These are phyloP conservation scores for Cartodere bifasciata DNA, from an alignment of 2,888 invertebrate genomes.

Conservation along the genomic window DNA sequence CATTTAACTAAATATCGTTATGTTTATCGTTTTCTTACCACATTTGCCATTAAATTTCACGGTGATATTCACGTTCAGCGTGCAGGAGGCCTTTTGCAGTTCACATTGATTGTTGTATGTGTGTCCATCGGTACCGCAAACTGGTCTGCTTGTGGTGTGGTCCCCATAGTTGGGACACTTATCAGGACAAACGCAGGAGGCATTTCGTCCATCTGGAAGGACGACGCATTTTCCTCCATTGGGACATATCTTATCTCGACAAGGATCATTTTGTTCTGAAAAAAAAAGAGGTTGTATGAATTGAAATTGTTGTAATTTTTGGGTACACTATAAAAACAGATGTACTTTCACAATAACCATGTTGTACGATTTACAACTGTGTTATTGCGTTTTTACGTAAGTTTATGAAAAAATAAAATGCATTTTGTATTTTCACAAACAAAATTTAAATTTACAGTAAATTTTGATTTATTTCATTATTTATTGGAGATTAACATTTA, in stretches of 20 bases:
- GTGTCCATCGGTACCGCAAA: constrained; percentile 73
- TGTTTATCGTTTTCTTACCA: constrained; percentile 57
- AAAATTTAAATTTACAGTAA: too few species aligned
- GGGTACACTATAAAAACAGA: too few species aligned
- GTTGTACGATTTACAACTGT: too few species aligned
- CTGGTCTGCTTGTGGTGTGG: constrained; percentile 62
- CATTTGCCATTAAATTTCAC: constrained; percentile 78
- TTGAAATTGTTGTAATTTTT: too few species aligned
- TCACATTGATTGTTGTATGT: constrained; percentile 81
- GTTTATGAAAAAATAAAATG: too few species aligned
- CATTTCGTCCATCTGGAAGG: constrained; percentile 53
- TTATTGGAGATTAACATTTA: too few species aligned
- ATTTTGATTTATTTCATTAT: too few species aligned
- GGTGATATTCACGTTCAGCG: constrained; percentile 57
- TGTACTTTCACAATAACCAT: too few species aligned
- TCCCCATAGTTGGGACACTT: constrained; percentile 75
- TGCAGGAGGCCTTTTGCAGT: constrained; percentile 68
- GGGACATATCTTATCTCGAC: constrained; percentile 52
- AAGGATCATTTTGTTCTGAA: constrained; percentile 59
- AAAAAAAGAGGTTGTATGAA: too few species aligned
- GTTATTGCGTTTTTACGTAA: too few species aligned
- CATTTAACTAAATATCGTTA: too few species aligned
- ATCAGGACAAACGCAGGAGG: constrained; percentile 66
- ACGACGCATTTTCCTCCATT: constrained; percentile 56
- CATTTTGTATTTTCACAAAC: too few species aligned